Conservation (phyloP, 2,888 invertebrate species). For the Tachina lurida region DNA sequence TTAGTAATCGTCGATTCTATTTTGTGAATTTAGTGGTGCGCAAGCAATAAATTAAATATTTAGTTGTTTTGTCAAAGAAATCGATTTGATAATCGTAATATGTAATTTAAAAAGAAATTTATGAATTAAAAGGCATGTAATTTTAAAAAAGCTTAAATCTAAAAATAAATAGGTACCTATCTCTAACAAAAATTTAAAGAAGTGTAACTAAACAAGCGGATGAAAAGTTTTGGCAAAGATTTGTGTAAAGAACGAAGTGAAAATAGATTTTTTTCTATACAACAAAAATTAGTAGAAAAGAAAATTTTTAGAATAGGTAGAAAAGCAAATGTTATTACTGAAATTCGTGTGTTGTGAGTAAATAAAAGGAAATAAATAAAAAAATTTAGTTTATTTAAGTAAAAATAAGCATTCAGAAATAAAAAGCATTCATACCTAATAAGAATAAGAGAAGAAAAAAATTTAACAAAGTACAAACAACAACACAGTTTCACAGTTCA, state of each 20-base stretch:
- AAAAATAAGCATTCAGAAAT: constrained; percentile 28
- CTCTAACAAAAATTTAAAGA: constrained; percentile 10
- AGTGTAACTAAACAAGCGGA: constrained; percentile 30
- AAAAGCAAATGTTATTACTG: not conserved
- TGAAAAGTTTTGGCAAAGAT: constrained; percentile 55
- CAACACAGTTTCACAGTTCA: not conserved
- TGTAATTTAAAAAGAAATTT: constrained; percentile 10
- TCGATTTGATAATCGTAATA: constrained; percentile 3
- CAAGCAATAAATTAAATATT: constrained; percentile 40
- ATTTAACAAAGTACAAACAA: not conserved
- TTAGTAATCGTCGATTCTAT: constrained; percentile 47
- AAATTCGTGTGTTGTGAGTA: constrained; percentile 7
- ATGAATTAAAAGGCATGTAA: constrained; percentile 20
- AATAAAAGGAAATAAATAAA: constrained; percentile 17
- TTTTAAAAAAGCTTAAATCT: not conserved
- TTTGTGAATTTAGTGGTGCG: constrained; percentile 47
- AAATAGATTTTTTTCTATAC: constrained; percentile 51
- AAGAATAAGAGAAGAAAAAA: not conserved
- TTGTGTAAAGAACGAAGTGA: constrained; percentile 40
- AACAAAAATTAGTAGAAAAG: constrained; percentile 26
- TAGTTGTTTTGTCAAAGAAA: constrained; percentile 38
- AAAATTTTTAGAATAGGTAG: not conserved
- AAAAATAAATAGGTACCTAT: constrained; percentile 37
- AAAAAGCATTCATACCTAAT: no score
- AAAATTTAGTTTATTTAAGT: not conserved